Evolutionary conservation across 2,113 vertebrate species (phyloP).

Genomic region (Benitochromis conjunctus): DNA sequence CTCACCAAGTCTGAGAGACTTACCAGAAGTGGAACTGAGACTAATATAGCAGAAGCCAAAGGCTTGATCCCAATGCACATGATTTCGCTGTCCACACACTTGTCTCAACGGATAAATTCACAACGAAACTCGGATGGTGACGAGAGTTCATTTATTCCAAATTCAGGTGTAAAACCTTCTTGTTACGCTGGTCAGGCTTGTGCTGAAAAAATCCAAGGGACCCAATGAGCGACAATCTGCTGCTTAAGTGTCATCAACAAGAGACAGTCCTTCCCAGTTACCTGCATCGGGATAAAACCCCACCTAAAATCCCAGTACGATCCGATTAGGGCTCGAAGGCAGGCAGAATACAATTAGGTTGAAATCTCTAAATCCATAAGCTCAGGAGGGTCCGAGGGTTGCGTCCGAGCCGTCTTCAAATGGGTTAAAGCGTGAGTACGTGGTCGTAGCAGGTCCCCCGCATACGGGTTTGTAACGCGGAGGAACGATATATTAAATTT

Average conservation of each 20-base stretch:
- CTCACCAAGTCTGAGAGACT: constrained; percentile 45
- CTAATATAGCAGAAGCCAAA: constrained; percentile 25
- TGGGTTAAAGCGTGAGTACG: constrained; percentile 17
- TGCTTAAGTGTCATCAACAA: constrained; percentile 44
- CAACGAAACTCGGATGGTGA: background rate
- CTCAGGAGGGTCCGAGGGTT: constrained; percentile 15
- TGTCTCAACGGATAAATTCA: constrained; percentile 18
- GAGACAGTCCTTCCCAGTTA: constrained; percentile 30
- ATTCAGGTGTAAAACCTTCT: constrained; percentile 2
- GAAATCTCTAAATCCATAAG: background rate
- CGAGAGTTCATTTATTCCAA: constrained; percentile 49
- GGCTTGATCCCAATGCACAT: constrained; percentile 18
- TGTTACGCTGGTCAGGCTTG: background rate
- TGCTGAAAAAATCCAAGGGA: constrained; percentile 34
- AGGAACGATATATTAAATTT: constrained; percentile 3
- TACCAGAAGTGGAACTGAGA: constrained; percentile 58
- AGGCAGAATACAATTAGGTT: background rate
- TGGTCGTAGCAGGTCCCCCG: constrained; percentile 17
- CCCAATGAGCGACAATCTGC: constrained; percentile 27
- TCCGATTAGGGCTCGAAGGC: constrained; percentile 10
- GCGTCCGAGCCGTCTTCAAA: constrained; percentile 20
- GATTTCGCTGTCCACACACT: constrained; percentile 28
- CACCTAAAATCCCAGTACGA: constrained; percentile 58
- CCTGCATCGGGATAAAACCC: constrained; percentile 57
- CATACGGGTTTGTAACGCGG: background rate